A percentile compares a stretch with the other conserved stretches of the same genome.
Evolutionary conservation across 2,113 vertebrate genomes (phyloP).

Genomic region (Dromaius novaehollandiae): DNA sequence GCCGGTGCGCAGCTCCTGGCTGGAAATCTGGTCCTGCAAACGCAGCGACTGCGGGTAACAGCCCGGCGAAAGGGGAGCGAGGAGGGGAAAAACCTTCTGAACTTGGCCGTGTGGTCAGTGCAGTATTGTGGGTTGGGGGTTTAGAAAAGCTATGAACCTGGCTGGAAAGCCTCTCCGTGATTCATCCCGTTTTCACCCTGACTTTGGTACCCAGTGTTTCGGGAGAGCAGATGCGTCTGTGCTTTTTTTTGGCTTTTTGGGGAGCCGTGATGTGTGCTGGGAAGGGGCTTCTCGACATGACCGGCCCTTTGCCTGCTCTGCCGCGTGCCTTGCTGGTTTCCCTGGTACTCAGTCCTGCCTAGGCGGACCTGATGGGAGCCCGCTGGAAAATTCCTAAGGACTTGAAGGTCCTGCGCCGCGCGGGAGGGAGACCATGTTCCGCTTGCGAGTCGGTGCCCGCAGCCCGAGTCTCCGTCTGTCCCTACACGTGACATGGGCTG

Average conservation of each 20-base stretch:
- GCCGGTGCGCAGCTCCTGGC: not conserved
- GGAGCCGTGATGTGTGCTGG: not conserved
- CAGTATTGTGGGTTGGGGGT: not conserved
- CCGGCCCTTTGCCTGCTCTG: not conserved
- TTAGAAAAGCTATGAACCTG: not conserved
- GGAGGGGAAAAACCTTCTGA: not conserved
- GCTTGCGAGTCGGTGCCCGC: not conserved
- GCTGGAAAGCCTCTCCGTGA: not conserved
- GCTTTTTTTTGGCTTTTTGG: not conserved
- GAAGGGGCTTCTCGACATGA: not conserved
- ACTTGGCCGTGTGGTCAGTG: not conserved
- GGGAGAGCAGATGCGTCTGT: not conserved
- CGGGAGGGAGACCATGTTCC: not conserved
- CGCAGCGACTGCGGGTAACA: not conserved
- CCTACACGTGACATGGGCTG: too few relatives aligned
- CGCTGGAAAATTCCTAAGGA: not conserved
- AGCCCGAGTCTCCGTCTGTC: too few relatives aligned
- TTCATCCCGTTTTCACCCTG: not conserved
- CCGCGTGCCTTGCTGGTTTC: not conserved
- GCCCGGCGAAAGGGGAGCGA: not conserved
- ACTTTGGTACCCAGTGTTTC: not conserved
- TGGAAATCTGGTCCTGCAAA: not conserved
- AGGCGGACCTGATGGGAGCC: not conserved
- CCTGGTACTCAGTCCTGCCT: not conserved
- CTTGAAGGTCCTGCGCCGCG: not conserved